Base-by-base conservation (phyloP, 2,888 invertebrate genomes). In the Dorcus parallelipipedus region DNA sequence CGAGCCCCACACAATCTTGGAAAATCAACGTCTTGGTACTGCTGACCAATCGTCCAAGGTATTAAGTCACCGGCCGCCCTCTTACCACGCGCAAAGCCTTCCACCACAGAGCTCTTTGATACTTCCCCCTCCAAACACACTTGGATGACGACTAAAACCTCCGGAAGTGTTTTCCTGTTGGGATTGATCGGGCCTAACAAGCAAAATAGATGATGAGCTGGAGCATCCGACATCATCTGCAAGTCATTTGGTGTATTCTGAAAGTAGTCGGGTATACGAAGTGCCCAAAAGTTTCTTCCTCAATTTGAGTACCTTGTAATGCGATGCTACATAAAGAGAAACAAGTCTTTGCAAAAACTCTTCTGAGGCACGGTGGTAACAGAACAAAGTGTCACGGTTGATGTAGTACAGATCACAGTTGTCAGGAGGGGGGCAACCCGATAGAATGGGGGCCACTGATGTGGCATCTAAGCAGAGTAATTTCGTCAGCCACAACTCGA, bases 31-130 rank as follows among this genome's bases (percentile, higher is more conserved):
- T 99, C 97, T 54, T 95, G 93, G 79, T 90, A 97, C 78, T 98
- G 97, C 73, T 98, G 97, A 4, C 95, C 93, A 3, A 99, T 82
- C 54, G 97, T 97, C 99, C 99, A 99, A 0, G 99, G 99, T 67
- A 99, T 96, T 9, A 99, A 82, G 80, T 99, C 99, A 0, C 99
- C 99, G 5, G 95, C 89, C 0, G 97, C 95, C 70, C 94, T 87
- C 70, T 91, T 90, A 0, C 97, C 97, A 63, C 93, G 84, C 0
- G 90, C 87, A 54, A 97, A 80, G 33, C 90, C 91, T 71, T 91
- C 90, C 3, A 83, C 82, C 2, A 97, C 88, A 2, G 90, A 87
- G 62, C 80, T 81, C 68, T 86, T 86, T 0, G 86, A 88, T 14
- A 91, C 84, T 73, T 88, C 84, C 2, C 91, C 91, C 73, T 91